Percentiles rank a stretch among this genome's conserved stretches.
phyloP scores from a whole-genome alignment of 2,797 vertebrate species.

The Smutsia temminckii region DNA sequence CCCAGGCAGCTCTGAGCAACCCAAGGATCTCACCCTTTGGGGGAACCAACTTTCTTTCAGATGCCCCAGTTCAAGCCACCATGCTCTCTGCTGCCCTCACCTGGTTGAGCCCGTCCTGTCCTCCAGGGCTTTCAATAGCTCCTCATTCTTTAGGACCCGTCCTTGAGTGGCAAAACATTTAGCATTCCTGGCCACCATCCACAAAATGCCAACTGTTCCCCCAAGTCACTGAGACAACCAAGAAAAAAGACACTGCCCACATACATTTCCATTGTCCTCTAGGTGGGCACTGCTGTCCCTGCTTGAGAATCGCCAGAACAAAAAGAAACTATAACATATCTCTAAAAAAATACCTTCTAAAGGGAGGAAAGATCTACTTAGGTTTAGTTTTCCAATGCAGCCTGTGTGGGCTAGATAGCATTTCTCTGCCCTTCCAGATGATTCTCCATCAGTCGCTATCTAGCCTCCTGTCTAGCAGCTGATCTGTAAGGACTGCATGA shows the following conservation, averaged over 20 bases:
- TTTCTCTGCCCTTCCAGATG: not conserved
- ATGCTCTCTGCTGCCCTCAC: not conserved
- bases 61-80: not conserved
- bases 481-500: too few relatives aligned
- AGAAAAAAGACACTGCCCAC: not conserved
- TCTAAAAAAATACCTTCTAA: not conserved
- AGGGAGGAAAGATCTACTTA: not conserved
- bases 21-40: not conserved
- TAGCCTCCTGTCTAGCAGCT: not conserved
- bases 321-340: not conserved
- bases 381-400: not conserved
- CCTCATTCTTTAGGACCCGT: not conserved
- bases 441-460: not conserved
- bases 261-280: not conserved
- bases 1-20: fast-evolving
- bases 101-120: not conserved
- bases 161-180: not conserved
- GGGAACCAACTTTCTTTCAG: not conserved
- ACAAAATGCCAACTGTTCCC: not conserved
- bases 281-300: not conserved
- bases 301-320: not conserved
- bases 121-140: not conserved
- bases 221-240: not conserved
- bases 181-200: not conserved
- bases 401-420: not conserved